Percentiles rank a stretch among this genome's conserved stretches.
Conservation (phyloP, 53 echinoderm and acorn worm genomes). For the Henricia sp. region DNA sequence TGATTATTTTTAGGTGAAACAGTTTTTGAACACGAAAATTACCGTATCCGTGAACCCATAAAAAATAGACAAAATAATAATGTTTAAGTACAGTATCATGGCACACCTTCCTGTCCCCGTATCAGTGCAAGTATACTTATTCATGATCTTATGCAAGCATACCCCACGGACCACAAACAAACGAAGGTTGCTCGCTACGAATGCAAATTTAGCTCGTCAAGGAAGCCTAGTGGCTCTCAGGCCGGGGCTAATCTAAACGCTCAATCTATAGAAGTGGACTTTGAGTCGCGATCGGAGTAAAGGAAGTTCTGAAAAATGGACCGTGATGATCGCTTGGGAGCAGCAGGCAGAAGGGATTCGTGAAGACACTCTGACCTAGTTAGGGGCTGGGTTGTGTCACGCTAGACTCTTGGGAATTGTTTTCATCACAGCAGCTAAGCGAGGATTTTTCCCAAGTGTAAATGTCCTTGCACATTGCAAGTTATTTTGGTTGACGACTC, state of each 20-base stretch:
- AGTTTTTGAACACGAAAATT: too few species aligned
- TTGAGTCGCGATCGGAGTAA: slow-evolving; percentile 5
- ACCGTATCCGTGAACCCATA: too few species aligned
- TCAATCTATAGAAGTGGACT: slow-evolving; percentile 33
- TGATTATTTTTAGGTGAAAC: too few species aligned
- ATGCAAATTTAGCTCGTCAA: slow-evolving; percentile 11
- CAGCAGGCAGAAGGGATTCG: not conserved
- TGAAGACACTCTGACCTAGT: slow-evolving; percentile 55
- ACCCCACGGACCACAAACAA: not conserved
- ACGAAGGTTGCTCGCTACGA: not conserved
- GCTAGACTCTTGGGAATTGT: not conserved
- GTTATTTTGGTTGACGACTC: too few species aligned
- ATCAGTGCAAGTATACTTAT: too few species aligned
- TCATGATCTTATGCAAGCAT: slow-evolving; percentile 3
- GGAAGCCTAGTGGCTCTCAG: not conserved
- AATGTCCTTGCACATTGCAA: too few species aligned
- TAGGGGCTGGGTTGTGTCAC: slow-evolving; percentile 3
- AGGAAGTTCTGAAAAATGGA: slow-evolving; percentile 24
- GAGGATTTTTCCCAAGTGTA: too few species aligned
- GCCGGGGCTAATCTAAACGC: slow-evolving; percentile 1
- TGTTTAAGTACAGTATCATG: too few species aligned
- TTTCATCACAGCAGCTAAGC: too few species aligned
- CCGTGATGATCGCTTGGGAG: slow-evolving; percentile 22
- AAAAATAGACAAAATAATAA: too few species aligned
- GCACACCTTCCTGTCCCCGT: too few species aligned